phyloP scores from a whole-genome alignment of 2,888 invertebrate genomes.

The Agrochola macilenta region DNA sequence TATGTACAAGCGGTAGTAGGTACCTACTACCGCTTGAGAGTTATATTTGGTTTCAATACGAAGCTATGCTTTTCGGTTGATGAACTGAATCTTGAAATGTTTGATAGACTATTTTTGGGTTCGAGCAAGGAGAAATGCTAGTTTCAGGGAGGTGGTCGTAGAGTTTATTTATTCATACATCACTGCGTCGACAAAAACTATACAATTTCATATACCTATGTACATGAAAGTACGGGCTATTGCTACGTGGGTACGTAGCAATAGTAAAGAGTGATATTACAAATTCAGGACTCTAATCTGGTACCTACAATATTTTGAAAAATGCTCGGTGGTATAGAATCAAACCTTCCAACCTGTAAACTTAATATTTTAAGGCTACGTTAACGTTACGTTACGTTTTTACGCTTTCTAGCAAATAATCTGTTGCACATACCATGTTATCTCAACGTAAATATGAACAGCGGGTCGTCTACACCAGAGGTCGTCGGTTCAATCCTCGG shows the following conservation, averaged over 20 bases:
- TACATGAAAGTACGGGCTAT: no score
- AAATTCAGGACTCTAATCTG: background rate
- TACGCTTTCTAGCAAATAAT: background rate
- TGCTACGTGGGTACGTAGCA: no score
- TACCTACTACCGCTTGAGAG: background rate
- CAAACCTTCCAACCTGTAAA: background rate
- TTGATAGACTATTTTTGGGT: background rate
- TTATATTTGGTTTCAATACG: conserved; percentile 1
- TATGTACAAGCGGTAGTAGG: background rate
- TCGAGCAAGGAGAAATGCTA: background rate
- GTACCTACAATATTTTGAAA: background rate
- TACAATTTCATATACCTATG: background rate
- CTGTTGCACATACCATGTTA: background rate
- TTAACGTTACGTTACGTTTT: no score
- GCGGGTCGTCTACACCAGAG: conserved; percentile 1
- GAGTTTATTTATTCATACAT: background rate
- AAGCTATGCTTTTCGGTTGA: background rate
- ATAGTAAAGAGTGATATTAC: background rate
- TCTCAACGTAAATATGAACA: conserved; percentile 16
- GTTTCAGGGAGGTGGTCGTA: background rate
- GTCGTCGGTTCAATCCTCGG: conserved; percentile 38
- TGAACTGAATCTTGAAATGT: background rate
- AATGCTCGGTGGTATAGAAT: background rate
- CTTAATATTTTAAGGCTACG: background rate
- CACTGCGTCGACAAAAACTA: background rate